Conservation (phyloP, 2,797 vertebrate species). For the Borostomias antarcticus region DNA sequence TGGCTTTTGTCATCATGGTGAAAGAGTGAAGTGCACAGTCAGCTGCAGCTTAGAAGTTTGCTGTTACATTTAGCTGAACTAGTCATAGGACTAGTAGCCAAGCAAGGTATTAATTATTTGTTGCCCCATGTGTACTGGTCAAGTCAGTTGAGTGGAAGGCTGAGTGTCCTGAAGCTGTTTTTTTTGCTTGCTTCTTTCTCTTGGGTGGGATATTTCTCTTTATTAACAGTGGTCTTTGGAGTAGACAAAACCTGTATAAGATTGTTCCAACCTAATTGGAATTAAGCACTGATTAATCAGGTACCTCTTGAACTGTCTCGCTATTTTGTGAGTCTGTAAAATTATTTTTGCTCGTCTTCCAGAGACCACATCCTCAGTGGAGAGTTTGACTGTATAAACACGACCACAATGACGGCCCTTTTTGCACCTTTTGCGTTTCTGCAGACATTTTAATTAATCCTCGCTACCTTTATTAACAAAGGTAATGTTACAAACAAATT, state of each 20-base stretch:
- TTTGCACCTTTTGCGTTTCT: conserved; percentile 29
- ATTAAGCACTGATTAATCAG: conserved; percentile 17
- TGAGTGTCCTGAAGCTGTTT: background rate
- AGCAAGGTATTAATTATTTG: conserved; percentile 32
- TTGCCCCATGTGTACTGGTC: conserved; percentile 11
- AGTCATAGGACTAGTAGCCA: conserved; percentile 7
- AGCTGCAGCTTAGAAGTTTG: conserved; percentile 31
- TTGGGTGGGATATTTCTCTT: background rate
- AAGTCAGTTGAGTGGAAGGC: background rate
- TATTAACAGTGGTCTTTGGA: conserved; percentile 37
- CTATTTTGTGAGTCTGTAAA: conserved; percentile 12
- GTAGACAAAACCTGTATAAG: conserved; percentile 10
- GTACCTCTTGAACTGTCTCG: conserved; percentile 8
- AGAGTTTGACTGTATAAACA: conserved; percentile 46
- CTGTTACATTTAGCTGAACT: conserved; percentile 38
- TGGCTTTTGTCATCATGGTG: conserved; percentile 26
- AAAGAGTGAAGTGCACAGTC: conserved; percentile 19
- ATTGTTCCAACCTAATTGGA: background rate
- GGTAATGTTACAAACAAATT: conserved; percentile 44
- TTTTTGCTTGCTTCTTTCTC: conserved; percentile 8
- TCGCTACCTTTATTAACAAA: conserved; percentile 15
- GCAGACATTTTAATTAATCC: conserved; percentile 8
- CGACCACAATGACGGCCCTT: conserved; percentile 19
- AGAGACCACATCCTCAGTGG: conserved; percentile 39
- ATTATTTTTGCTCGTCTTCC: conserved; percentile 23